Evolutionary conservation across 2,113 vertebrate species (phyloP).

Genomic region (Rousettus leschenaultii): DNA sequence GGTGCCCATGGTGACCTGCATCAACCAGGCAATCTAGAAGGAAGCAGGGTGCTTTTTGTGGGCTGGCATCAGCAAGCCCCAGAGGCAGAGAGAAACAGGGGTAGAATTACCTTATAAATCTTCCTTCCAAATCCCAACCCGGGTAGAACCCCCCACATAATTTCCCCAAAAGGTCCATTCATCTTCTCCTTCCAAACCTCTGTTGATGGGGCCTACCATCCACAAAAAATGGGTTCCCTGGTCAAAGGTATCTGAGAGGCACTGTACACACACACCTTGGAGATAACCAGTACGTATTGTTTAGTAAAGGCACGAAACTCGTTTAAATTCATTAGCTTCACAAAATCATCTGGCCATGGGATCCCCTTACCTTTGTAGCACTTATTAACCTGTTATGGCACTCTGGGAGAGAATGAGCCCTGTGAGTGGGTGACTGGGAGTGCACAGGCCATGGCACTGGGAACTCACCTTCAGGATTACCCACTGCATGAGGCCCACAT

Average conservation of each 20-base stretch:
- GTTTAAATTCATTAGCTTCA: background rate
- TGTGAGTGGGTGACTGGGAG: background rate
- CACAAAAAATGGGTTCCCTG: background rate
- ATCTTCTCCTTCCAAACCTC: background rate
- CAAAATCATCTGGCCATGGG: background rate
- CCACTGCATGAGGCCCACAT: constrained; percentile 94
- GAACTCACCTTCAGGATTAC: constrained; percentile 92
- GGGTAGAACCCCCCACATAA: background rate
- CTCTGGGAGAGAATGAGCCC: background rate
- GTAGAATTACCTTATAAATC: no score
- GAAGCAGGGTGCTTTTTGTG: background rate
- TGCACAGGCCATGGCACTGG: fast-evolving
- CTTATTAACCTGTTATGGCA: background rate
- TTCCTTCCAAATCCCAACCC: background rate
- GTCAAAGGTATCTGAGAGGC: background rate
- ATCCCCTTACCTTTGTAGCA: background rate
- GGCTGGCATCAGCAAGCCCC: background rate
- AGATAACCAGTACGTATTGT: background rate
- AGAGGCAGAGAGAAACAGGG: background rate
- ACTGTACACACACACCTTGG: background rate
- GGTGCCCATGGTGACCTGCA: constrained; percentile 95
- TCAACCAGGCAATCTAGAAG: constrained; percentile 92
- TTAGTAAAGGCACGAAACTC: background rate
- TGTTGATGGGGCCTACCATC: background rate
- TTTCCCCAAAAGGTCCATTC: background rate